Evolutionary conservation across 2,797 vertebrate species (phyloP).

Genomic region (Odontamblyopus rebecca): DNA sequence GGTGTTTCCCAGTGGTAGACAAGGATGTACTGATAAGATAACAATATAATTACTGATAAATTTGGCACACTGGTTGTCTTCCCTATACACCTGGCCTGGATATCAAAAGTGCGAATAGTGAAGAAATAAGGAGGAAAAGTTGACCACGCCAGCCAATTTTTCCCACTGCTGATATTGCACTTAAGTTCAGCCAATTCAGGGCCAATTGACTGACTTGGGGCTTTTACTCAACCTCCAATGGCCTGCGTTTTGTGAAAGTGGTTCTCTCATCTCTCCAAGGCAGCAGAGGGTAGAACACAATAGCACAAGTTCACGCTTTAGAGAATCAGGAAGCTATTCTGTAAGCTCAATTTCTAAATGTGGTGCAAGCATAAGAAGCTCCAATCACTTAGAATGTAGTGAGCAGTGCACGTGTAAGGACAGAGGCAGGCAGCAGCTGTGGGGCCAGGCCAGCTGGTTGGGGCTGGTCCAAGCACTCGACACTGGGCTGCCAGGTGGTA

Average conservation of each 20-base stretch:
- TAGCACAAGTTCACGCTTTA: slow-evolving; percentile 40
- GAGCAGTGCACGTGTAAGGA: slow-evolving; percentile 30
- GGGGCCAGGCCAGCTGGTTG: slow-evolving; percentile 62
- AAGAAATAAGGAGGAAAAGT: slow-evolving; percentile 58
- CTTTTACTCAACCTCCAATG: slow-evolving; percentile 68
- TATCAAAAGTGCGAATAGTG: slow-evolving; percentile 66
- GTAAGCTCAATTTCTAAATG: slow-evolving; percentile 28
- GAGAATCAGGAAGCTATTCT: slow-evolving; percentile 21
- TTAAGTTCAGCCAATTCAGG: slow-evolving; percentile 73
- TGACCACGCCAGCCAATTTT: slow-evolving; percentile 66
- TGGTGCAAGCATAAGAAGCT: slow-evolving; percentile 24
- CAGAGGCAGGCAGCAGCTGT: slow-evolving; percentile 30
- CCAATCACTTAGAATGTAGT: slow-evolving; percentile 26
- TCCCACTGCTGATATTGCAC: slow-evolving; percentile 73
- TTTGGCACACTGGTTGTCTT: slow-evolving; percentile 68
- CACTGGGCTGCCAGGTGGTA: slow-evolving; percentile 50
- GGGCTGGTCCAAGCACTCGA: slow-evolving; percentile 46
- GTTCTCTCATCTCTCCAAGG: slow-evolving; percentile 40
- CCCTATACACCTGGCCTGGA: slow-evolving; percentile 69
- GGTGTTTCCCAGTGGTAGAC: slow-evolving; percentile 61
- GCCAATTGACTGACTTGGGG: slow-evolving; percentile 67
- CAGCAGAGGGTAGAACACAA: slow-evolving; percentile 54
- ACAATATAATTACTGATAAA: slow-evolving; percentile 81
- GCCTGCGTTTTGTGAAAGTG: slow-evolving; percentile 54
- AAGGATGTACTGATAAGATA: slow-evolving; percentile 74